A percentile compares a stretch with the other conserved stretches of the same genome.
These are phyloP conservation scores for Hylaeus volcanicus DNA, from an alignment of 1,140 invertebrate species.

Conservation along the genomic window DNA sequence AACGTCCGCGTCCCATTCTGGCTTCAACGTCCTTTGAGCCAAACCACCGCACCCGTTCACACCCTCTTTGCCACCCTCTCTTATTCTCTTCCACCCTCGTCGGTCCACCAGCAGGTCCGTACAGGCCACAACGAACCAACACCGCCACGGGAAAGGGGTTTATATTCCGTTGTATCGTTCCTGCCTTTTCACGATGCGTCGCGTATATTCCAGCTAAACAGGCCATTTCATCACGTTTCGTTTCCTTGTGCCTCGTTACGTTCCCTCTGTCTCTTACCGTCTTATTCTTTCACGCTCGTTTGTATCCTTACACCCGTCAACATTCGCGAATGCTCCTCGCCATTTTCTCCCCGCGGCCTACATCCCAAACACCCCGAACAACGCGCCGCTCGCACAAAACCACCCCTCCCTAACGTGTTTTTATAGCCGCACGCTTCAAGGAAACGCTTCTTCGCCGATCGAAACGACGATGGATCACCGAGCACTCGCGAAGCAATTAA, in stretches of 20 bases:
- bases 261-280: background rate
- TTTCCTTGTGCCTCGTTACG: conserved; percentile 37
- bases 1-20: conserved; percentile 60
- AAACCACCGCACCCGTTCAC: conserved; percentile 55
- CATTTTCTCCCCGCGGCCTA: background rate
- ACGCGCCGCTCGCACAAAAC: too few species aligned
- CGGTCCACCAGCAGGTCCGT: conserved; percentile 34
- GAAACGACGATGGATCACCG: conserved; percentile 15
- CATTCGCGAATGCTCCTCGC: background rate
- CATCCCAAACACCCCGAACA: background rate
- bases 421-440: background rate
- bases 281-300: conserved; percentile 26
- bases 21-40: conserved; percentile 65
- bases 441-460: background rate
- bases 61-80: conserved; percentile 23
- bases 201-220: conserved; percentile 56
- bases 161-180: conserved; percentile 56
- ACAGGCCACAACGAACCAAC: conserved; percentile 29
- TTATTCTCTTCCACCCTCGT: background rate
- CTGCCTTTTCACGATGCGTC: conserved; percentile 56
- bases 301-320: background rate
- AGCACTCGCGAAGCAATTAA: conserved; percentile 45
- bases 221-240: conserved; percentile 60
- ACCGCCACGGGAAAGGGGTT: conserved; percentile 17
- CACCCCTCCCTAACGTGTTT: background rate